These are phyloP conservation scores for Thyatira batis DNA, from an alignment of 2,888 invertebrate genomes.

Conservation along the genomic window DNA sequence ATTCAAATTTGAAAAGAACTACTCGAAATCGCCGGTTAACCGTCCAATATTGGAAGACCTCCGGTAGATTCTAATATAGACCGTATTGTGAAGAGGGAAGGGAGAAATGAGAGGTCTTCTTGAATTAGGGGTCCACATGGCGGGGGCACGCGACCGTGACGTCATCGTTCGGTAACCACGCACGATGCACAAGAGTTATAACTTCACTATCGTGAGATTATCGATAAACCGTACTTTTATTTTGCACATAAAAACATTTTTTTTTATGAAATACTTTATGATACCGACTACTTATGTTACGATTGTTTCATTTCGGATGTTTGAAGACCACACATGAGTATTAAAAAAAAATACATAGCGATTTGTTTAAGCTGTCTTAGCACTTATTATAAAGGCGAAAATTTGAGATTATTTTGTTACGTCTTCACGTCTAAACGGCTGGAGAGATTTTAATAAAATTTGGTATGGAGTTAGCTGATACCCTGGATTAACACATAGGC, in stretches of 20 bases:
- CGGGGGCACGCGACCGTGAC: slow-evolving; percentile 67
- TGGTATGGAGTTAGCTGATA: no score
- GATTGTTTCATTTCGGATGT: not conserved
- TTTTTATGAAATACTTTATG: slow-evolving; percentile 20
- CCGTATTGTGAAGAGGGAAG: slow-evolving; percentile 27
- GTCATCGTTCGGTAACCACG: slow-evolving; percentile 77
- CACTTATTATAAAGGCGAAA: no score
- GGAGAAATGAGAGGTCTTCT: slow-evolving; percentile 36
- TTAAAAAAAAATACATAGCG: no score
- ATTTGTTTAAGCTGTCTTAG: no score
- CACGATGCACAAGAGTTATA: slow-evolving; percentile 59
- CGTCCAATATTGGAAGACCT: slow-evolving; percentile 40
- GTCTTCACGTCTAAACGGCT: no score
- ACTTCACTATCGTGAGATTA: slow-evolving; percentile 56
- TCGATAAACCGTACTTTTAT: slow-evolving; percentile 46
- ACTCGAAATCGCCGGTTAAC: slow-evolving; percentile 39
- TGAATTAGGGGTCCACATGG: slow-evolving; percentile 35
- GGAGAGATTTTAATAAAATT: no score
- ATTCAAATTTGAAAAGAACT: slow-evolving; percentile 70
- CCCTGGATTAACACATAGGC: no score
- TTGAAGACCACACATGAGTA: no score
- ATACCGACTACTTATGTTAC: not conserved
- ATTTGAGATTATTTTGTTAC: no score
- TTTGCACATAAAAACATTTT: slow-evolving; percentile 33
- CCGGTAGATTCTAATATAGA: slow-evolving; percentile 21